phyloP scores from a whole-genome alignment of 2,113 vertebrate species.

The Xiphorhynchus elegans region DNA sequence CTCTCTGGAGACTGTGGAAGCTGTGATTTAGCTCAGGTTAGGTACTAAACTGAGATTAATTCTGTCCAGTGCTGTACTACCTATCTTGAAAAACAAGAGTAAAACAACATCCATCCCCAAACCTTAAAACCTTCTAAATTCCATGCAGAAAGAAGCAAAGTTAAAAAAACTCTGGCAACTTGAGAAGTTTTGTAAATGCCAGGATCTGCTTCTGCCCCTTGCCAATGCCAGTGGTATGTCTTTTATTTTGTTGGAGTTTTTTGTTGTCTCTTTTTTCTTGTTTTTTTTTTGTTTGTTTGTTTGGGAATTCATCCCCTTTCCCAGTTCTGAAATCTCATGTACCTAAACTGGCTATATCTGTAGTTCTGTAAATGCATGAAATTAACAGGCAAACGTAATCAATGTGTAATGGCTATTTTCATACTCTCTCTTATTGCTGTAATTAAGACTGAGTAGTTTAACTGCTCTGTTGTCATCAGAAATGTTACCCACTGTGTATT shows the following conservation, averaged over 20 bases:
- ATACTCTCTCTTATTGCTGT: background rate
- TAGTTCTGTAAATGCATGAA: background rate
- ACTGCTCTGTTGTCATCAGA: background rate
- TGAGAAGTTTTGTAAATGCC: background rate
- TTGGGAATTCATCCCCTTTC: background rate
- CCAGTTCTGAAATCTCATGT: background rate
- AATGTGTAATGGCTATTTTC: background rate
- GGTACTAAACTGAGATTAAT: conserved; percentile 1
- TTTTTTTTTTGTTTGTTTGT: background rate
- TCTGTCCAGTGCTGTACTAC: background rate
- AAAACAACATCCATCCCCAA: background rate
- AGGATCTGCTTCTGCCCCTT: background rate
- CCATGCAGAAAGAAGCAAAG: background rate
- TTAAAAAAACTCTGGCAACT: background rate
- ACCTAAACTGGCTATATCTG: background rate
- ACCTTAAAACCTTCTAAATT: background rate
- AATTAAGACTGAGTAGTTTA: conserved; percentile 19
- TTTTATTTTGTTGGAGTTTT: background rate
- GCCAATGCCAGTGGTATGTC: background rate
- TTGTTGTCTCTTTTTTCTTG: background rate
- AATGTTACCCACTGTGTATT: background rate
- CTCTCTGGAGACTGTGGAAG: background rate
- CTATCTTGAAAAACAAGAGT: background rate
- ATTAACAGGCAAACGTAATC: background rate
- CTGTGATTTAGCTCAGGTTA: conserved; percentile 22